Evolutionary conservation across 2,113 vertebrate genomes (phyloP).

Genomic region (Mustelus asterias): DNA sequence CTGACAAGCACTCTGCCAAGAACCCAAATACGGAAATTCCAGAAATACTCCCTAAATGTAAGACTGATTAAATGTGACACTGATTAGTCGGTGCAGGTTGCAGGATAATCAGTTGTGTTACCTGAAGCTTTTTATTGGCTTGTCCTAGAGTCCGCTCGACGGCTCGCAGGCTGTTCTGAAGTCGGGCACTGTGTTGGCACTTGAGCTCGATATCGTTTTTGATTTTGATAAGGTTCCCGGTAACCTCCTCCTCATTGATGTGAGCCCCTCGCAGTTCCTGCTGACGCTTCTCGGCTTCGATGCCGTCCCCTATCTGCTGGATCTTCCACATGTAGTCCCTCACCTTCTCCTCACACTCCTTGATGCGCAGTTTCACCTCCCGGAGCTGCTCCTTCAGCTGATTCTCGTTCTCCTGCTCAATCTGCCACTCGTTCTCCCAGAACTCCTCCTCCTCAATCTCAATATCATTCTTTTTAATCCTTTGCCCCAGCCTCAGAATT

Average conservation of each 20-base stretch:
- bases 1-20: neutral
- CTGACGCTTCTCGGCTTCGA: conserved; percentile 81
- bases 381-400: conserved; percentile 87
- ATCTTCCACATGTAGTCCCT: conserved; percentile 73
- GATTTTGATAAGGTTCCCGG: conserved; percentile 76
- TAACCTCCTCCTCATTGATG: conserved; percentile 80
- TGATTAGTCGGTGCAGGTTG: neutral
- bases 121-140: conserved; percentile 79
- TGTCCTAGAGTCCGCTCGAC: conserved; percentile 86
- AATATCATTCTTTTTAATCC: conserved; percentile 80
- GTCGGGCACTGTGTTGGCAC: conserved; percentile 77
- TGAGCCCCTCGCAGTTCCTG: conserved; percentile 75
- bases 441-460: conserved; percentile 97
- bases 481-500: conserved; percentile 77
- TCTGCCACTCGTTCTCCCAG: conserved; percentile 94
- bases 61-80: no score
- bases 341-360: conserved; percentile 74
- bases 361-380: conserved; percentile 74
- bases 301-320: conserved; percentile 72
- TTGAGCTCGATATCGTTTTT: conserved; percentile 80
- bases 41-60: neutral
- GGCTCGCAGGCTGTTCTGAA: conserved; percentile 87
- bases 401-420: conserved; percentile 88
- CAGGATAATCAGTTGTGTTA: conserved; percentile 46
- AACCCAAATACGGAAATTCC: neutral